These are phyloP conservation scores for Scolopax rusticola DNA, from an alignment of 2,797 vertebrate genomes.

Conservation along the genomic window DNA sequence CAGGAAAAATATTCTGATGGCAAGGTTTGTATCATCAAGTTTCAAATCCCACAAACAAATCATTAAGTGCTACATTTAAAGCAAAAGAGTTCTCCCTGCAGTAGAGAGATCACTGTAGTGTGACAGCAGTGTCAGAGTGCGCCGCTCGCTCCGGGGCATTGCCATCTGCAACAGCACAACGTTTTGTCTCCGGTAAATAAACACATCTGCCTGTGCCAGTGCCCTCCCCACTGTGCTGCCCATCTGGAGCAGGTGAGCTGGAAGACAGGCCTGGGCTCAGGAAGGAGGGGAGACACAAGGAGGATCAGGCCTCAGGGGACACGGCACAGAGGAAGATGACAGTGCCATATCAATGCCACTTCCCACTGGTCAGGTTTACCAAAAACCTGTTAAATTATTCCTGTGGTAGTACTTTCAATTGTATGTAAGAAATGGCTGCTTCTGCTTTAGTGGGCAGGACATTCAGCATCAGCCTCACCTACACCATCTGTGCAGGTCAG, in stretches of 20 bases:
- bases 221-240: slow-evolving; percentile 82
- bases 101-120: slow-evolving; percentile 63
- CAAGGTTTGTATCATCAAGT: background rate
- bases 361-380: slow-evolving; percentile 67
- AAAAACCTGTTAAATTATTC: slow-evolving; percentile 68
- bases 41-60: slow-evolving; percentile 4
- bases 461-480: slow-evolving; percentile 59
- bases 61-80: background rate
- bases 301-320: slow-evolving; percentile 65
- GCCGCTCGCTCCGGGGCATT: slow-evolving; percentile 71
- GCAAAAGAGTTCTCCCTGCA: slow-evolving; percentile 39
- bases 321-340: slow-evolving; percentile 49
- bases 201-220: slow-evolving; percentile 85
- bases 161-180: slow-evolving; percentile 81
- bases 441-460: slow-evolving; percentile 35
- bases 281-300: slow-evolving; percentile 7
- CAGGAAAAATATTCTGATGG: background rate
- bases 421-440: slow-evolving; percentile 38
- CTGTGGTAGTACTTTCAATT: slow-evolving; percentile 55
- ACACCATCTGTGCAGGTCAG: slow-evolving; percentile 61
- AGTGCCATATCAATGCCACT: slow-evolving; percentile 37
- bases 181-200: slow-evolving; percentile 81
- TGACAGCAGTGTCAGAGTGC: slow-evolving; percentile 80
- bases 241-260: slow-evolving; percentile 85
- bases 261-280: slow-evolving; percentile 70